These are phyloP conservation scores for Trileptium ribeirensis DNA, from an alignment of 2,888 invertebrate species.

Conservation along the genomic window DNA sequence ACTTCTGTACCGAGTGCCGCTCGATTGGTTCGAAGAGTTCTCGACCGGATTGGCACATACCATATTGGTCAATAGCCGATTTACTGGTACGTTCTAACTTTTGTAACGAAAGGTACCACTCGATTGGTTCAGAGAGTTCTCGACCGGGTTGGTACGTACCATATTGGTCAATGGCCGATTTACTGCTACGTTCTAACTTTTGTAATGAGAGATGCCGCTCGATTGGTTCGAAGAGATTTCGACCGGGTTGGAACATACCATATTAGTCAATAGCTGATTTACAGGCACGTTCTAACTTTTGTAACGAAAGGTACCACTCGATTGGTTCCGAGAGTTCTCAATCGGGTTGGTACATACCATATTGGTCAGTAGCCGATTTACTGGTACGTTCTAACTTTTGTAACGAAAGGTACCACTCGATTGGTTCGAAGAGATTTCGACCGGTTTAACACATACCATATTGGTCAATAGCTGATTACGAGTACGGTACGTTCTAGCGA, in stretches of 20 bases:
- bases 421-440: conserved; percentile 77
- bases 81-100: conserved; percentile 64
- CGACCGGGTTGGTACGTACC: conserved; percentile 75
- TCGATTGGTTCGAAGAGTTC: conserved; percentile 82
- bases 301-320: conserved; percentile 71
- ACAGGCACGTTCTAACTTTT: conserved; percentile 62
- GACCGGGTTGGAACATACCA: conserved; percentile 72
- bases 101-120: no score
- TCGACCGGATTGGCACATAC: conserved; percentile 77
- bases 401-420: conserved; percentile 83
- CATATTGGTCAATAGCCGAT: conserved; percentile 88
- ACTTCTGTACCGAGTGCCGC: conserved; percentile 70
- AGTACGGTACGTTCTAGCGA: conserved; percentile 52
- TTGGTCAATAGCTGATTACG: conserved; percentile 95
- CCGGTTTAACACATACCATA: conserved; percentile 75
- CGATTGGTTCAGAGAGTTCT: conserved; percentile 80
- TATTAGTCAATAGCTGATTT: conserved; percentile 90
- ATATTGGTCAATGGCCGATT: conserved; percentile 92
- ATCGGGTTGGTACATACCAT: conserved; percentile 76
- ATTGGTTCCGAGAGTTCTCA: conserved; percentile 81
- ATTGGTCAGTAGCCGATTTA: conserved; percentile 91
- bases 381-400: conserved; percentile 60
- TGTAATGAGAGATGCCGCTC: conserved; percentile 77
- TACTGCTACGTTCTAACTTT: conserved; percentile 61
- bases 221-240: conserved; percentile 85